Percentiles rank a stretch among this genome's conserved stretches.
Conservation (phyloP, 2,797 vertebrate genomes). For the Alauda arvensis region DNA sequence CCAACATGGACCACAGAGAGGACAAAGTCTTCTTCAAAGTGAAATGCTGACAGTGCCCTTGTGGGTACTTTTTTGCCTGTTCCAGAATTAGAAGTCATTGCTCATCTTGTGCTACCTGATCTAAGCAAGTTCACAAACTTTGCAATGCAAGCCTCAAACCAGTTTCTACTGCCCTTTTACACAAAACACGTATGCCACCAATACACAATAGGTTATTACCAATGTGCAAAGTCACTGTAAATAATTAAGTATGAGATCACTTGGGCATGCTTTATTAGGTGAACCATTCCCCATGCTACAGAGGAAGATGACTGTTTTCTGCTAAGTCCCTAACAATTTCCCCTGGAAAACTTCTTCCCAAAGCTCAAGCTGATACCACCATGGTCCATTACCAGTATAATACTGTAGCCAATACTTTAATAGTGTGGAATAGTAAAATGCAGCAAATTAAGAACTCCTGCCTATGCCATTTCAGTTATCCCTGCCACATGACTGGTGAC, state of each 20-base stretch:
- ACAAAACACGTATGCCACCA: not conserved
- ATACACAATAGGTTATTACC: not conserved
- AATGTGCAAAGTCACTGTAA: not conserved
- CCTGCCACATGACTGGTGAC: not conserved
- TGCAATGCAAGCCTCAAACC: not conserved
- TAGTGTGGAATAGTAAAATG: not conserved
- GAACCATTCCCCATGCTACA: not conserved
- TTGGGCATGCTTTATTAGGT: not conserved
- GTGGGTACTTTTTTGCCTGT: not conserved
- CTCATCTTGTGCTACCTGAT: not conserved
- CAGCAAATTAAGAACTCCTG: not conserved
- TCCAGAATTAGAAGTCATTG: not conserved
- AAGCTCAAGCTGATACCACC: not conserved
- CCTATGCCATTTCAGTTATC: not conserved
- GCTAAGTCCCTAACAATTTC: not conserved
- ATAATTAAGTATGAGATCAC: slow-evolving; percentile 22
- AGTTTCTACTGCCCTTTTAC: not conserved
- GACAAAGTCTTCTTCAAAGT: not conserved
- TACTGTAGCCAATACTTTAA: not conserved
- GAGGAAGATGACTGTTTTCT: slow-evolving; percentile 18
- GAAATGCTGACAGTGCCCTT: not conserved
- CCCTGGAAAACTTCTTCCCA: not conserved
- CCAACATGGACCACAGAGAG: not conserved
- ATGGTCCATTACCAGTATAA: not conserved
- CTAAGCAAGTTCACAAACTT: not conserved